phyloP scores from a whole-genome alignment of 2,888 invertebrate species.

The Maniola hyperantus region DNA sequence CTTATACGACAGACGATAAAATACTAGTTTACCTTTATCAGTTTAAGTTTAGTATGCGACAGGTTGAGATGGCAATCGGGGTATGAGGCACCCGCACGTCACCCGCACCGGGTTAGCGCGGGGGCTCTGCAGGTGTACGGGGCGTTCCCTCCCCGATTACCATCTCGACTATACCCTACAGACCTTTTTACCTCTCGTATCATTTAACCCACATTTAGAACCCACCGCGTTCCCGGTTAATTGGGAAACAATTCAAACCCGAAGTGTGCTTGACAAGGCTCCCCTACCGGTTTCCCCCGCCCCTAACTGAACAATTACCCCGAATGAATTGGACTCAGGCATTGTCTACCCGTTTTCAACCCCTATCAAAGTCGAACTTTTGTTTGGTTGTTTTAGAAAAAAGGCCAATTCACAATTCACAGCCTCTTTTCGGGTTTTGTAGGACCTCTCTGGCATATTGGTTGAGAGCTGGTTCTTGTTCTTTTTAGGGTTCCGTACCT shows the following conservation, averaged over 20 bases:
- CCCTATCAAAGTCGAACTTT: conserved; percentile 29
- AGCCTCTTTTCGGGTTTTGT: neutral
- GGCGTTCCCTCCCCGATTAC: too few relatives aligned
- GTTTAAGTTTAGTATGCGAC: too few relatives aligned
- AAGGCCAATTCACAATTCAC: conserved; percentile 15
- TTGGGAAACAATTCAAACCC: conserved; percentile 9
- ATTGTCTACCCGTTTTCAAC: conserved; percentile 20
- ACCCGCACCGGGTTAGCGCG: too few relatives aligned
- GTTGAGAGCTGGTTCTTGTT: neutral
- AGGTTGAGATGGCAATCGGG: too few relatives aligned
- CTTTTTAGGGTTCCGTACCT: too few relatives aligned
- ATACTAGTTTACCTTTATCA: too few relatives aligned
- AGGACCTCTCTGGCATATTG: neutral
- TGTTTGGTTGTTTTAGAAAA: conserved; percentile 33
- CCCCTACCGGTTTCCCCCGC: conserved; percentile 11
- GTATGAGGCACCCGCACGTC: too few relatives aligned
- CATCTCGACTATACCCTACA: too few relatives aligned
- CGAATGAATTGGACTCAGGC: conserved; percentile 17
- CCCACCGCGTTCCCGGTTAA: conserved; percentile 8
- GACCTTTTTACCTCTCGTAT: neutral
- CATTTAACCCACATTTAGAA: conserved; percentile 2
- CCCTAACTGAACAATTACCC: conserved; percentile 20
- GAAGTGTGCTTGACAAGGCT: conserved; percentile 17
- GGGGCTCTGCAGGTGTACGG: too few relatives aligned
- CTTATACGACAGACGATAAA: too few relatives aligned